Evolutionary conservation across 2,888 invertebrate species (phyloP).

Genomic region (Fabriciana adippe): DNA sequence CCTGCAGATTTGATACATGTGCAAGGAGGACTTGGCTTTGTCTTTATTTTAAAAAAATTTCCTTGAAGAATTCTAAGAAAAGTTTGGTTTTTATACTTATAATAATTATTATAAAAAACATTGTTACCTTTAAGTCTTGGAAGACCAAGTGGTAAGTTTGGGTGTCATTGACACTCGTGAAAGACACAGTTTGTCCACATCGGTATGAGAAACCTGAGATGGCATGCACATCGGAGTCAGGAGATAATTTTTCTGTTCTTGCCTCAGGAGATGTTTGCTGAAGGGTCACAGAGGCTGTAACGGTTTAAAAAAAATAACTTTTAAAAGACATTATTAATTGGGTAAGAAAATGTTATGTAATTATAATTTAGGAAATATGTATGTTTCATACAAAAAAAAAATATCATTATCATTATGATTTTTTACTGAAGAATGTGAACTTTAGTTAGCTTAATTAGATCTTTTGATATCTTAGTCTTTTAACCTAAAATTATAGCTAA

Average conservation of each 20-base stretch:
- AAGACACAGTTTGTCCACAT: constrained; percentile 62
- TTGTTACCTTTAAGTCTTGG: constrained; percentile 64
- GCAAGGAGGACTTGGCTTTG: too few relatives aligned
- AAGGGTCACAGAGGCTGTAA: constrained; percentile 54
- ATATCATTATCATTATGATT: too few relatives aligned
- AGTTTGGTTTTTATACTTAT: background rate
- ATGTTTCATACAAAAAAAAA: too few relatives aligned
- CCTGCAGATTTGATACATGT: too few relatives aligned
- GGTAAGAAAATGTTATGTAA: background rate
- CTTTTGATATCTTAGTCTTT: too few relatives aligned
- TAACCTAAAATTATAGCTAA: too few relatives aligned
- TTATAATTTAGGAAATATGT: too few relatives aligned
- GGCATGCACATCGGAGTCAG: constrained; percentile 59
- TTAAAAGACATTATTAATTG: background rate
- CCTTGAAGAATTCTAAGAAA: background rate
- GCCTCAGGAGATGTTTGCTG: constrained; percentile 24
- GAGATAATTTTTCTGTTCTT: constrained; percentile 43
- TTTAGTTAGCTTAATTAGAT: too few relatives aligned
- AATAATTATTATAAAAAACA: background rate
- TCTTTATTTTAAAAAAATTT: too few relatives aligned
- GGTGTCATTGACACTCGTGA: constrained; percentile 50
- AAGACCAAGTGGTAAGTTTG: constrained; percentile 50
- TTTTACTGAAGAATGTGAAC: too few relatives aligned
- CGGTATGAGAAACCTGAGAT: constrained; percentile 77
- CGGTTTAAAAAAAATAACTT: background rate